These are phyloP conservation scores for Heliconius hortense DNA, from an alignment of 2,888 invertebrate genomes.

Conservation along the genomic window DNA sequence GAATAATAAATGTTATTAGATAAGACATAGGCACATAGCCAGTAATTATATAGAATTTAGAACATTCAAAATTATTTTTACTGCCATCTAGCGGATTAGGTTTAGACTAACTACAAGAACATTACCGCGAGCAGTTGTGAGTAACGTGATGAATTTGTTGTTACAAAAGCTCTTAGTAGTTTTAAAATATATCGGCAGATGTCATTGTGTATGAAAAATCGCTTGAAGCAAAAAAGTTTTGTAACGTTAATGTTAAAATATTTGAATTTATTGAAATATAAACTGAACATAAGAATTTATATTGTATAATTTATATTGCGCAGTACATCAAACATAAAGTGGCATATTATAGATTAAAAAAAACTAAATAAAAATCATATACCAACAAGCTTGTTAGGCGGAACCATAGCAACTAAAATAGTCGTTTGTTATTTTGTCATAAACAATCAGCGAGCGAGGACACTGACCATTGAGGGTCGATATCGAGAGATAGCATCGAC, in stretches of 20 bases:
- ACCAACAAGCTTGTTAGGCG: conserved; percentile 56
- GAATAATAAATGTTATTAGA: no score
- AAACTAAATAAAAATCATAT: conserved; percentile 41
- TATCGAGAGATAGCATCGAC: conserved; percentile 26
- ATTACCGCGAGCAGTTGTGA: neutral
- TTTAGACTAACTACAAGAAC: neutral
- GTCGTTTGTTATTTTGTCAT: conserved; percentile 15
- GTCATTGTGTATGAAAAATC: neutral
- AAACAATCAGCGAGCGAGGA: conserved; percentile 27
- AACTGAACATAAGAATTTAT: no score
- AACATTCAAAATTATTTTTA: neutral
- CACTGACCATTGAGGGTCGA: conserved; percentile 33
- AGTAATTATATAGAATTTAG: neutral
- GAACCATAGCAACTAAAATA: conserved; percentile 55
- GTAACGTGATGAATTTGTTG: no score
- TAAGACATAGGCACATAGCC: no score
- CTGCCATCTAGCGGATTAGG: neutral
- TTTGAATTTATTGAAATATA: neutral
- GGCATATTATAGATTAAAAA: neutral
- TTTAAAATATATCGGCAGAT: neutral
- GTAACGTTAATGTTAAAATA: no score
- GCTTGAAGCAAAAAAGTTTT: neutral
- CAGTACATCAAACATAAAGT: neutral
- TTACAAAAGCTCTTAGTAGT: neutral
- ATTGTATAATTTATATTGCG: neutral